phyloP scores from a whole-genome alignment of 2,113 vertebrate species.

The Neolamprologus hecqui region DNA sequence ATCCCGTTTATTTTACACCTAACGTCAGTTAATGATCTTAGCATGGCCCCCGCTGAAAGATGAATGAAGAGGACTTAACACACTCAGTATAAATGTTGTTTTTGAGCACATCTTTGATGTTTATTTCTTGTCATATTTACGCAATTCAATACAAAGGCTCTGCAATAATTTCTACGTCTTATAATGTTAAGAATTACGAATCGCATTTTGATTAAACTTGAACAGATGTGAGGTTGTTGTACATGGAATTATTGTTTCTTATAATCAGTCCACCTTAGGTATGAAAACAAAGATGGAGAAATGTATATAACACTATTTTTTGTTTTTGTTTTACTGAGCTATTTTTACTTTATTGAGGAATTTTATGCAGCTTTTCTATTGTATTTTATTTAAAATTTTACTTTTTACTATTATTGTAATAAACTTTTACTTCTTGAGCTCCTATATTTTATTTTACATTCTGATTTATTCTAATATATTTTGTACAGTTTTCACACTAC shows the following conservation, averaged over 20 bases:
- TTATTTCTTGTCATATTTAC: background rate
- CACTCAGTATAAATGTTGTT: background rate
- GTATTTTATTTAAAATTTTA: background rate
- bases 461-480: background rate
- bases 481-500: background rate
- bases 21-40: background rate
- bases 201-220: background rate
- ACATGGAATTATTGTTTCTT: background rate
- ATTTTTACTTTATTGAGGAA: background rate
- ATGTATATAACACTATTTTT: background rate
- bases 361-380: background rate
- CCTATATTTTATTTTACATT: background rate
- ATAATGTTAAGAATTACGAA: background rate
- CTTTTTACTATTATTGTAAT: background rate
- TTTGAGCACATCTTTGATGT: background rate
- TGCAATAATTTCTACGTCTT: fast-evolving
- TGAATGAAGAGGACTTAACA: background rate
- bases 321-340: background rate
- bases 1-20: background rate
- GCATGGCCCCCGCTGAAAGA: fast-evolving
- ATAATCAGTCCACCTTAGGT: fast-evolving
- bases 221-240: background rate
- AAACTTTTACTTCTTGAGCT: background rate
- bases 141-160: background rate
- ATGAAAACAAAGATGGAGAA: background rate